Conservation (phyloP, 1,140 invertebrate species). For the Zaprionus camerounensis region DNA sequence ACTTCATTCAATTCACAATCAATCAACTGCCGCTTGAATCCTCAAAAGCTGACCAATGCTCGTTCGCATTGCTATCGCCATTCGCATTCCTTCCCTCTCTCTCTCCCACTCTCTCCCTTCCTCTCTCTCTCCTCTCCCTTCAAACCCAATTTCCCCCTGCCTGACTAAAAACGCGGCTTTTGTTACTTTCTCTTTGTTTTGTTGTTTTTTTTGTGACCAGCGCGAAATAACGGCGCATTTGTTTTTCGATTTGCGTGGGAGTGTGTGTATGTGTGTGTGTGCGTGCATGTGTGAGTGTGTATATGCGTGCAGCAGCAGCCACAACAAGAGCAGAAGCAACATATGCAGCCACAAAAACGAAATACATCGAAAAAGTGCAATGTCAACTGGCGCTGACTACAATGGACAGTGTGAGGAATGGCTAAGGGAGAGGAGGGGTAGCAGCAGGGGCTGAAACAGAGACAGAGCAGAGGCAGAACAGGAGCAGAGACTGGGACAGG, state of each 20-base stretch:
- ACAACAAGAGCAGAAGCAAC: constrained; percentile 2
- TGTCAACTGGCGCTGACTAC: constrained; percentile 33
- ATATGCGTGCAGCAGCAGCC: background rate
- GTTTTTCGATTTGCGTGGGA: constrained; percentile 42
- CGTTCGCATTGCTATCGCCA: background rate
- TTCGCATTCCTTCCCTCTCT: background rate
- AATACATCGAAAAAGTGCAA: constrained; percentile 43
- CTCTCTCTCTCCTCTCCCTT: constrained; percentile 7
- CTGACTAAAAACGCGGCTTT: constrained; percentile 2
- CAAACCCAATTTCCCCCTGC: background rate
- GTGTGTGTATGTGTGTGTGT: background rate
- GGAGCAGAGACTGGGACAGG: background rate
- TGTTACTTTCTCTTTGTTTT: constrained; percentile 5
- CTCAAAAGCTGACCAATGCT: constrained; percentile 10
- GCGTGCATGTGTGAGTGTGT: background rate
- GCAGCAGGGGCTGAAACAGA: background rate
- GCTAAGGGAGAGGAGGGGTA: background rate
- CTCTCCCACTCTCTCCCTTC: constrained; percentile 4
- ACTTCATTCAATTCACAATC: constrained; percentile 32
- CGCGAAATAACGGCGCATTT: constrained; percentile 35
- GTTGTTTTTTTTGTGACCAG: constrained; percentile 12
- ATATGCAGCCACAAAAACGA: constrained; percentile 12
- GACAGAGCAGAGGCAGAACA: too few species aligned
- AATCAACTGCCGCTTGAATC: constrained; percentile 15
- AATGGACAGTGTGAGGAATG: constrained; percentile 4